These are phyloP conservation scores for Coendou prehensilis DNA, from an alignment of 2,797 vertebrate species.

Conservation along the genomic window DNA sequence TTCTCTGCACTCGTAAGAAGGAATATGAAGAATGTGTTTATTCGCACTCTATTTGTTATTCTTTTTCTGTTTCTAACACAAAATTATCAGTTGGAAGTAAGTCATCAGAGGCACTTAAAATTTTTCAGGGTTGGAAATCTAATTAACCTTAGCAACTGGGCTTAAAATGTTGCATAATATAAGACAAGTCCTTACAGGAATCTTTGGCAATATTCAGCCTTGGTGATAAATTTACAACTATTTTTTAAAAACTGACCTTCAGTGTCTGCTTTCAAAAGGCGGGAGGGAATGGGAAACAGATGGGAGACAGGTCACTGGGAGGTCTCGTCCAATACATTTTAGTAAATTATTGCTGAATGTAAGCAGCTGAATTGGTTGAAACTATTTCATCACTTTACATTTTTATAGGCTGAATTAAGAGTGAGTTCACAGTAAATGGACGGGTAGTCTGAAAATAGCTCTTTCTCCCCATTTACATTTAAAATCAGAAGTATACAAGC, in stretches of 20 bases:
- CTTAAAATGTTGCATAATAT: conserved; percentile 84
- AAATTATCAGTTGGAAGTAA: conserved; percentile 88
- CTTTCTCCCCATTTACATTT: not conserved
- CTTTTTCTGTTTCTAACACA: conserved; percentile 86
- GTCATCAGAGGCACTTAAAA: conserved; percentile 88
- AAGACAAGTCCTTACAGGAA: conserved; percentile 78
- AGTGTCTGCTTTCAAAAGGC: conserved; percentile 79
- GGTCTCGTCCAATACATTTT: not conserved
- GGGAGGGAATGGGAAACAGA: not conserved
- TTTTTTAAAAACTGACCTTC: conserved; percentile 84
- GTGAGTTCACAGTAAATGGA: not conserved
- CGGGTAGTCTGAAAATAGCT: not conserved
- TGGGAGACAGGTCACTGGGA: conserved; percentile 28
- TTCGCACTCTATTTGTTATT: conserved; percentile 87
- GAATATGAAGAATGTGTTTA: conserved; percentile 84
- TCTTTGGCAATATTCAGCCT: conserved; percentile 64
- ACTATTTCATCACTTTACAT: not conserved
- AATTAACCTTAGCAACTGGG: conserved; percentile 89
- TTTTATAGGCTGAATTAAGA: conserved; percentile 39
- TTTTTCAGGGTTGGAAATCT: conserved; percentile 89
- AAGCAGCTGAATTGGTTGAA: not conserved
- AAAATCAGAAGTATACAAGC: not conserved
- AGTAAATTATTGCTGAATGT: accelerated
- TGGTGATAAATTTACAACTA: conserved; percentile 70
- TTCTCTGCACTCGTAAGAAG: conserved; percentile 83